Percentiles rank a stretch among this genome's conserved stretches.
Evolutionary conservation across 2,113 vertebrate species (phyloP).

Genomic region (Canis aureus): DNA sequence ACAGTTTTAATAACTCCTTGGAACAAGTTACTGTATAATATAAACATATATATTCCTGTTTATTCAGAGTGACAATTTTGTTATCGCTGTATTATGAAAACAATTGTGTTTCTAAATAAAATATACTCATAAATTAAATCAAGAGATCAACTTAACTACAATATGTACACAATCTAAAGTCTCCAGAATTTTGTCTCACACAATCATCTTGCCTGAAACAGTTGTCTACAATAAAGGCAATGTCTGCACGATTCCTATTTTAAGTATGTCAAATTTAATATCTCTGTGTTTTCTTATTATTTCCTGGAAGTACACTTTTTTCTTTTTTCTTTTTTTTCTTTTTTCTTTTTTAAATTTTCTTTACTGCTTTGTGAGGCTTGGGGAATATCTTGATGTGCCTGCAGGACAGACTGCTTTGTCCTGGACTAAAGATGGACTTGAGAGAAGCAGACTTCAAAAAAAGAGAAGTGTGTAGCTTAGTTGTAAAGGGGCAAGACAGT

Average conservation of each 20-base stretch:
- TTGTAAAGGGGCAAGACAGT: not conserved
- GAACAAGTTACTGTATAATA: conserved; percentile 76
- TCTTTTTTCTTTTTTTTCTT: too few species aligned
- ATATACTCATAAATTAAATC: conserved; percentile 63
- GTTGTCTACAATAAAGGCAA: not conserved
- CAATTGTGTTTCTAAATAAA: conserved; percentile 83
- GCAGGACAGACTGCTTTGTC: not conserved
- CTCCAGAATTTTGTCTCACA: conserved; percentile 34
- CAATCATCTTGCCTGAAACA: conserved; percentile 22
- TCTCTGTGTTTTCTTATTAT: not conserved
- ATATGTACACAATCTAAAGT: conserved; percentile 28
- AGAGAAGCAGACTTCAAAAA: not conserved
- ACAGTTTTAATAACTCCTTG: conserved; percentile 82
- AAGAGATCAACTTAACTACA: conserved; percentile 55
- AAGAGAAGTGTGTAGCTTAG: not conserved
- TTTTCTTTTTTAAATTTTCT: not conserved
- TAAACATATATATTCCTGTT: conserved; percentile 88
- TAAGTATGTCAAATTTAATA: not conserved
- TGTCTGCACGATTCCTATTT: not conserved
- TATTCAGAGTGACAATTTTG: conserved; percentile 82
- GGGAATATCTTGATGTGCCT: not conserved
- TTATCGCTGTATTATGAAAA: conserved; percentile 81
- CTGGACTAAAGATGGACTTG: not conserved
- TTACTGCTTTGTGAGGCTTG: not conserved
- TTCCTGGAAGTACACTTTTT: not conserved